phyloP scores from a whole-genome alignment of 1,140 invertebrate species.

The Aphaenogaster floridana region DNA sequence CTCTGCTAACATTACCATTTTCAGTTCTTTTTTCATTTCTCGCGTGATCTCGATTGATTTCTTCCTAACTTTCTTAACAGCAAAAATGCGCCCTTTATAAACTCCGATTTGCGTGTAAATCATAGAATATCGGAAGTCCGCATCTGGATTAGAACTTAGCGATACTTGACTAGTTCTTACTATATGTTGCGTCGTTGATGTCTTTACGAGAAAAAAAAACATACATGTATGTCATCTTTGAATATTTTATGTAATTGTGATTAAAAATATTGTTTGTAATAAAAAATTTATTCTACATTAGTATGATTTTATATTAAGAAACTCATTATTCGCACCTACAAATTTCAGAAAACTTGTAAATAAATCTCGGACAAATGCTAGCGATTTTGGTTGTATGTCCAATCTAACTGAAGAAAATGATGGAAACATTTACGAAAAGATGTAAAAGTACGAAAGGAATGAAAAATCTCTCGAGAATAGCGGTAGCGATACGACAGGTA shows the following conservation, averaged over 20 bases:
- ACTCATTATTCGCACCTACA: not conserved
- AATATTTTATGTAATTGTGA: not conserved
- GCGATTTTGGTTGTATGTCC: not conserved
- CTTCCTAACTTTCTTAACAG: slow-evolving; percentile 94
- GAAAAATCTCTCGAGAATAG: not conserved
- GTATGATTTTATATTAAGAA: not conserved
- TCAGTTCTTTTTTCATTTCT: slow-evolving; percentile 98
- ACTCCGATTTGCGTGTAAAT: slow-evolving; percentile 96
- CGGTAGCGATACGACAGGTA: not conserved
- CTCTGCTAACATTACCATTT: slow-evolving; percentile 89
- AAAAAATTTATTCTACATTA: not conserved
- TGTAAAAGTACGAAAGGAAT: not conserved
- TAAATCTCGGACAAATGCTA: not conserved
- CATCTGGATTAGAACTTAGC: slow-evolving; percentile 94
- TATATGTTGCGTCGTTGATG: slow-evolving; percentile 85
- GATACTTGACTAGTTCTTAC: slow-evolving; percentile 95
- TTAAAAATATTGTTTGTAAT: not conserved
- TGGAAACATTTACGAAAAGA: not conserved
- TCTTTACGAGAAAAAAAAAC: slow-evolving; percentile 23
- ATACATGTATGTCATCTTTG: not conserved
- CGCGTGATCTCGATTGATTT: slow-evolving; percentile 96
- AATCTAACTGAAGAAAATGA: not conserved
- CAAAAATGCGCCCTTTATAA: slow-evolving; percentile 95
- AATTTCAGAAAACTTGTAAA: not conserved
- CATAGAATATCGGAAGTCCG: slow-evolving; percentile 94